Base-by-base conservation (phyloP, 2,113 vertebrate species). In the Piaya cayana region DNA sequence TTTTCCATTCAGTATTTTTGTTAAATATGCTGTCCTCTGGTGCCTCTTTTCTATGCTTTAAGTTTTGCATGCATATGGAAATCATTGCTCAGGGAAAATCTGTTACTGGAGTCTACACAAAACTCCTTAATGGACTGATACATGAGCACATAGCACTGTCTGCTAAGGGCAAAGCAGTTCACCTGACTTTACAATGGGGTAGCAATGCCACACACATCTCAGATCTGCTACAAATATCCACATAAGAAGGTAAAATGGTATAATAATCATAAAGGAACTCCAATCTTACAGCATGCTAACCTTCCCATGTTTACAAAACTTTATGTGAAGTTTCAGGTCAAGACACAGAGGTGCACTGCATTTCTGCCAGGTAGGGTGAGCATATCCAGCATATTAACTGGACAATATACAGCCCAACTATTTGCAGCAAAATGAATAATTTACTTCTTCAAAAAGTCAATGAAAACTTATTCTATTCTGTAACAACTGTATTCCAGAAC, bases 391-490 rank as follows among this genome's bases (percentile, higher is more conserved):
- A 1, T 29, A 64, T 72, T 62, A 86, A 22, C 39, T 34, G 63
- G 29, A 34, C 7, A 62, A 55, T 11, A 60, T 5, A 9, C 19
- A 76, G 19, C 27, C 36, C 36, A 72, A 21, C 59, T n/a, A 29
- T 77, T 80, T 69, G 15, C 1, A 1, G 9, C 15, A 86, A 80
- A 88, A 82, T 42, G 11, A 37, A 36, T 52, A 17, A 70, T 82
- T 83, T 81, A 45, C 30, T 82, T 82, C 19, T 64, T 80, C 34
- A 83, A 96, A 90, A 93, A 63, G 59, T 77, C 68, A 78, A 36
- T 78, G 12, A 25, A 70, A 91, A 92, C n/a, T 49, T 75, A 16
- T 55, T 88, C 75, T 65, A 79, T 65, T 74, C 39, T 76, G 82
- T 72, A 79, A 84, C 15, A 89, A 32, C 65, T 87, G 6, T 34